Base-by-base conservation (phyloP, 2,113 vertebrate species). In the Erythrolamprus reginae region DNA sequence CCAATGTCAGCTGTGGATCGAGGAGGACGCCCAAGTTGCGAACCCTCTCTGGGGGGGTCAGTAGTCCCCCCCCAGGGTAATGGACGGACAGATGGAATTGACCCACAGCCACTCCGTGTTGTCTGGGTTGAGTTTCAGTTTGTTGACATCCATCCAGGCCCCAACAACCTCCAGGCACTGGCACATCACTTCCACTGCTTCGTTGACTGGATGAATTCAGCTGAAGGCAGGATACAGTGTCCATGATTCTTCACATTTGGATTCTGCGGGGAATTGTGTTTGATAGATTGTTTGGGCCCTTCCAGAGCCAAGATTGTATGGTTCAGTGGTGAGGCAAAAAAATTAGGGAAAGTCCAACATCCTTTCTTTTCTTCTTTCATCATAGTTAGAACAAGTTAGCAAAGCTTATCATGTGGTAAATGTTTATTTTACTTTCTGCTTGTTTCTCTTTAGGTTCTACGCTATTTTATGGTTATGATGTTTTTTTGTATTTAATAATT, bases 381-480 rank as follows among this genome's bases (percentile, higher is more conserved):
- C 47, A 86, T 56, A 23, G 51, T 53, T 55, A 77, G n/a, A 55
- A 19, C 33, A 24, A 24, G n/a, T 42, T 55, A 86, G 33, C 8
- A 55, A 45, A 56, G 5, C 5, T 38, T 52, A 23, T 38, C n/a
- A 3, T 86, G n/a, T 38, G 51, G 3, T n/a, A 85, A n/a, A 33
- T 19, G 26, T 50, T 50, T 21, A 42, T 42, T 77, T 77, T 77
- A 77, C 7, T 9, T 42, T 77, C 21, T 17, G n/a, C 65, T 38
- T 38, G 33, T n/a, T 38, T 77, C 33, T 17, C 7, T 84, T 84
- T 47, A 28, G 42, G 13, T 84, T 28, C 47, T 50, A 47, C 17
- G 10, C 5, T 48, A 84, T 92, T 94, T 91, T 82, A 88, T 93
- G 88, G 85, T 93, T 92, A 3, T 53, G 48, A 61, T 21, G 7